Evolutionary conservation across 1,140 invertebrate species (phyloP), one percentile per base, ranked within the genome.

Genomic region (Chelonus insularis): DNA sequence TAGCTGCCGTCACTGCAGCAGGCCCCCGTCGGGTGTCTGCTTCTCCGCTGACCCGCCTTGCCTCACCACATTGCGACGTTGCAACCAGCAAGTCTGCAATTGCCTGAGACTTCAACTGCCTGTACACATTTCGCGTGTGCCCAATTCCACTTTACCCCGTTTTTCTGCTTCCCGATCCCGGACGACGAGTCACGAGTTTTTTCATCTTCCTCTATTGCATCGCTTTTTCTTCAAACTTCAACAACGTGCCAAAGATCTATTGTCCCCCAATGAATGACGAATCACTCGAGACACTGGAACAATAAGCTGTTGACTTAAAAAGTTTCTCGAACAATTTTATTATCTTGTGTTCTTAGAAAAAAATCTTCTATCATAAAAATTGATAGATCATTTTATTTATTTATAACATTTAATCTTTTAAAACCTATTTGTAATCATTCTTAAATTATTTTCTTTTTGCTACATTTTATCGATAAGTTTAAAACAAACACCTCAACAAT

Each of bases 61-160:
- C 41, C 41, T 43, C 41, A 8, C 4, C 41, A 43, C 14, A 9
- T 8, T 7, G 7, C 12, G 50, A 20, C 41, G 47, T 50, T 50
- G 47, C 47, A 29, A 66, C 50, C 54, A 57, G 18, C 41, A 16
- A 43, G 41, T 43, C 41, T 43, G 18, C 41, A 43, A 43, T 63
- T 72, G 70, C 75, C 65, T 73, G 71, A 73, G 72, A 77, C 70
- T 67, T 71, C 16, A 43, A 43, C 14, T 43, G 12, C 32, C 48
- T 67, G 70, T 70, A 57, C 29, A 65, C 70, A 64, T 67, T 68
- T 64, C 65, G 68, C 71, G 69, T 72, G 75, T 73, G 71, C 72
- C 73, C 72, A 72, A 76, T 78, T 78, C 69, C 65, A 68, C 63
- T 62, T 69, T 67, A 68, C 62, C 63, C 66, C 69, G 69, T 66